phyloP scores from a whole-genome alignment of 2,797 vertebrate genomes.

The Morus bassanus region DNA sequence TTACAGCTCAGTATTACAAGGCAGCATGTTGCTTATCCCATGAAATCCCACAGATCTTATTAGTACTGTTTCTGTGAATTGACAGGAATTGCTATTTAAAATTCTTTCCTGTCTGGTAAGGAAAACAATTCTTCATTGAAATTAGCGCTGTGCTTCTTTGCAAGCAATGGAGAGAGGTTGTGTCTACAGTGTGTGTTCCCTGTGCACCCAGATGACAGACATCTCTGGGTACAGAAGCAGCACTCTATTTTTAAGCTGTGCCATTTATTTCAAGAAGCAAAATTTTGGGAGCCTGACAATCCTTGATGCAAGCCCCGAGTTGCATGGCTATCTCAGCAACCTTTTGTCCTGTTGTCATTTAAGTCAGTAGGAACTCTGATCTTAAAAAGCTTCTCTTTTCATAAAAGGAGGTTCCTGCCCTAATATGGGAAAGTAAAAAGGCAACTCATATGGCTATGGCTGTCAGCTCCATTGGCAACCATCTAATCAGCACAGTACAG shows the following conservation, averaged over 20 bases:
- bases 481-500: not conserved
- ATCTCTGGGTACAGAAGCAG: not conserved
- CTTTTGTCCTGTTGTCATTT: not conserved
- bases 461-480: not conserved
- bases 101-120: constrained; percentile 49
- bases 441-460: not conserved
- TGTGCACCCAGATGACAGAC: not conserved
- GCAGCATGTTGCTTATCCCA: not conserved
- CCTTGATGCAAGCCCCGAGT: not conserved
- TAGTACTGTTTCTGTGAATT: constrained; percentile 29
- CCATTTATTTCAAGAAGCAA: not conserved
- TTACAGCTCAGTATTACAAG: not conserved
- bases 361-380: not conserved
- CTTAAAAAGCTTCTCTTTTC: not conserved
- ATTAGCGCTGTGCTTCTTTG: not conserved
- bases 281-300: not conserved
- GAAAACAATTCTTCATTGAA: constrained; percentile 55
- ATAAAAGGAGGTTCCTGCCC: not conserved
- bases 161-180: not conserved
- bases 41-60: constrained; percentile 12
- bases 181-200: not conserved
- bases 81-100: constrained; percentile 62
- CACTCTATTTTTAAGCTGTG: not conserved
- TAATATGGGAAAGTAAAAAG: not conserved
- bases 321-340: not conserved